Base-by-base conservation (phyloP, 2,888 invertebrate species). In the Mythimna ferrago region DNA sequence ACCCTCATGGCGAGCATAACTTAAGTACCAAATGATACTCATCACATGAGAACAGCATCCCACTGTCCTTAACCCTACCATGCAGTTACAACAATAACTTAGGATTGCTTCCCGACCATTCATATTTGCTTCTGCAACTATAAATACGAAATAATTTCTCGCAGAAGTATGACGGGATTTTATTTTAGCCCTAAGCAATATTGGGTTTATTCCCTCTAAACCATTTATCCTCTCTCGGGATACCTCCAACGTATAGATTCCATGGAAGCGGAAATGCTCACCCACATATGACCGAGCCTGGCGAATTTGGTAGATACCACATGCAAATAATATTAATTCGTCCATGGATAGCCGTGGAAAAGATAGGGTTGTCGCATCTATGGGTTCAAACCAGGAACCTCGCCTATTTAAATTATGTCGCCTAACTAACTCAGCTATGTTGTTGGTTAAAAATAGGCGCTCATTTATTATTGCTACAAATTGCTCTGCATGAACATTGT, bases 291-390 rank as follows among this genome's bases (percentile, higher is more conserved):
- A 72, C 9, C 57, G 9, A 0, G 32, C 56, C 26, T 56, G 26
- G 1, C 56, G 26, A 26, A 56, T 56, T 16, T 16, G 26, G 56
- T 56, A 16, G 6, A 16, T 7, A 16, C 26, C 56, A 32, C 56
- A 56, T 6, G 56, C 56, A 16, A 56, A 56, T 14, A 56, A 32
- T 16, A 56, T n/a, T 3, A 53, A n/a, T 53, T 56, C 56, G 0
- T 56, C 56, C 16, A 56, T 32, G 7, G 32, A 56, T 6, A 56
- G 56, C 3, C 56, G 26, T 1, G 70, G 65, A 66, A 73, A 77
- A 5, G 70, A 66, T n/a, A 73, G 5, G 58, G 70, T 71, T 71
- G 74, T 72, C 66, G 66, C 71, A 57, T 78, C 76, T 72, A 76
- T 78, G 44, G 62, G 57, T 53, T 63, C 32, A 72, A 63, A 73